Base-by-base conservation (phyloP, 2,888 invertebrate species). In the Griposia aprilina region DNA sequence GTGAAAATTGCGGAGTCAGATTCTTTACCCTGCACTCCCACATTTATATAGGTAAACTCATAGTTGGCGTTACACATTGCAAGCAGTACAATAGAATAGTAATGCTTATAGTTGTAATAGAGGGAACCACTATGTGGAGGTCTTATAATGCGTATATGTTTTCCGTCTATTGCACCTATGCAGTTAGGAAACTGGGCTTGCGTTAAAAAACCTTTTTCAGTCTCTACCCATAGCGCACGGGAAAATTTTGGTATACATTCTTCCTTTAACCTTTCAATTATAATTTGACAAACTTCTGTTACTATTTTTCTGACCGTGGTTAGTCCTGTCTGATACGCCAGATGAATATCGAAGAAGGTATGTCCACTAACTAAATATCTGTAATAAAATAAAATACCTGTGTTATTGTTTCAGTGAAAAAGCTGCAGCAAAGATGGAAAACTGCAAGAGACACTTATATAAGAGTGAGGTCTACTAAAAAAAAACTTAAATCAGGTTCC, bases 291-390 rank as follows among this genome's bases (percentile, higher is more conserved):
- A 71, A 87, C 88, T 80, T 88, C 81, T 83, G 60, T 87, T 71
- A 88, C 87, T 80, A 86, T 87, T 84, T 85, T 88, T 85, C 85
- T 82, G 80, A 87, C 63, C 59, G 87, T 87, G 79, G 87, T 84
- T 87, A 82, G 50, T 88, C 87, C 87, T 74, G 88, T 71, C 66
- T 88, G 88, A 80, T 87, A 88, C 83, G 87, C 85, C 87, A 87
- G 81, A 77, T 86, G 86, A 50, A 87, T 67, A 72, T 87, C 87
- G 68, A 82, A 80, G 80, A 86, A 86, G 68, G 85, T 87, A 86
- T 87, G 85, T 84, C 87, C 87, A 79, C 86, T 87, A 71, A 76
- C 77, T 76, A 86, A 78, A 76, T 86, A 87, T 72, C 86, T 86
- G 87, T 86, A 81, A 84, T 78, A 73, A 73, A 73, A 52, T 55